phyloP scores from a whole-genome alignment of 2,113 vertebrate species.

The Salvelinus fontinalis region DNA sequence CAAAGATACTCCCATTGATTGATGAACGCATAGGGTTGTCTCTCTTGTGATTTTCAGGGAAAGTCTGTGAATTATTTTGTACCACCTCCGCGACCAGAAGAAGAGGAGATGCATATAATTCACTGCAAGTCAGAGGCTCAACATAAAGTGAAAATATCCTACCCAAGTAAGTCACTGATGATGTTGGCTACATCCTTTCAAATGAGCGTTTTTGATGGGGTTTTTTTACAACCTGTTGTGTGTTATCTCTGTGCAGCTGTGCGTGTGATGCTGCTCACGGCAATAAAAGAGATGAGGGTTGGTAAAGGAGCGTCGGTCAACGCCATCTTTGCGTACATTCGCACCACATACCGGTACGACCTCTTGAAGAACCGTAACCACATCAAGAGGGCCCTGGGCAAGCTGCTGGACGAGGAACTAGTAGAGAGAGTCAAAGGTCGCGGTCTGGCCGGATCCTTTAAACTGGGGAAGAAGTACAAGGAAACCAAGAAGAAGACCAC shows the following conservation, averaged over 20 bases:
- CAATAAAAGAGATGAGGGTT: conserved; percentile 88
- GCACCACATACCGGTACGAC: conserved; percentile 84
- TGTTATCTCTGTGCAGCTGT: conserved; percentile 79
- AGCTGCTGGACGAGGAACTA: conserved; percentile 85
- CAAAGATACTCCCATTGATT: neutral
- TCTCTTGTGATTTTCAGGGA: conserved; percentile 67
- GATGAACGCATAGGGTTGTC: neutral
- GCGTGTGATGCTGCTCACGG: conserved; percentile 90
- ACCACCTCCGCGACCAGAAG: conserved; percentile 83
- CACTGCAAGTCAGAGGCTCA: conserved; percentile 70
- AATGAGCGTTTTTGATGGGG: neutral
- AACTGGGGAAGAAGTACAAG: conserved; percentile 92
- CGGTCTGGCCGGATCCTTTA: conserved; percentile 92
- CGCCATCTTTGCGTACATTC: conserved; percentile 90
- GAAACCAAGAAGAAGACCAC: conserved; percentile 79
- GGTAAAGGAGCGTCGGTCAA: conserved; percentile 90
- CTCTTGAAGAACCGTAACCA: conserved; percentile 86
- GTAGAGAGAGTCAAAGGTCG: conserved; percentile 93
- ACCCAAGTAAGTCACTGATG: conserved; percentile 81
- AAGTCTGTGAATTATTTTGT: conserved; percentile 91
- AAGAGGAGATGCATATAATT: conserved; percentile 62
- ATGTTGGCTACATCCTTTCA: neutral
- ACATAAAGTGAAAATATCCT: conserved; percentile 85
- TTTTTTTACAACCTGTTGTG: neutral
- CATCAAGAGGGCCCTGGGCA: conserved; percentile 86